Conservation (phyloP, 2,888 invertebrate genomes). For the Trissoscelio sp. region DNA sequence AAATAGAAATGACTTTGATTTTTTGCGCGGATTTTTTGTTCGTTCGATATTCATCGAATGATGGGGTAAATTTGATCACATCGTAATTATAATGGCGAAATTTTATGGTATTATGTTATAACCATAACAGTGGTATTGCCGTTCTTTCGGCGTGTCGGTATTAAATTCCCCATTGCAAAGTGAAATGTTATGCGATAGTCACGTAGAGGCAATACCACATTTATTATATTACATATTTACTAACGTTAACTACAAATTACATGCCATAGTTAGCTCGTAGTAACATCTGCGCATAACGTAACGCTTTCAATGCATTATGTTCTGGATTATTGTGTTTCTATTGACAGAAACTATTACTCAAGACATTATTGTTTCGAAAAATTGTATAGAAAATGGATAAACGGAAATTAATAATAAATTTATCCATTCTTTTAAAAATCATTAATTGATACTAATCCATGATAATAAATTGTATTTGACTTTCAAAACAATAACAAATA, state of each 20-base stretch:
- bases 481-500: too few species aligned
- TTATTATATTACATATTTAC: constrained; percentile 52
- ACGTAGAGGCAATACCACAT: constrained; percentile 49
- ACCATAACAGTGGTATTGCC: constrained; percentile 39
- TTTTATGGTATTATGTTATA: constrained; percentile 44
- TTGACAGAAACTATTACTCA: constrained; percentile 3
- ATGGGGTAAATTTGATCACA: constrained; percentile 19
- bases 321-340: constrained; percentile 21
- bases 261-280: constrained; percentile 35
- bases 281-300: constrained; percentile 38
- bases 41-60: not conserved
- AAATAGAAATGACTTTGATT: not conserved
- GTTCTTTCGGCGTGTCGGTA: constrained; percentile 38
- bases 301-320: not conserved
- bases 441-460: too few species aligned
- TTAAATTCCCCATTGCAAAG: constrained; percentile 41
- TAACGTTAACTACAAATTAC: constrained; percentile 53
- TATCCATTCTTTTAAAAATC: too few species aligned
- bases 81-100: constrained; percentile 34
- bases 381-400: too few species aligned
- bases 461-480: too few species aligned
- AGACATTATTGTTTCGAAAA: too few species aligned
- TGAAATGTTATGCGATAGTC: constrained; percentile 51
- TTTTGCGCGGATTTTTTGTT: not conserved
- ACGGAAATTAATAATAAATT: too few species aligned